Evolutionary conservation across 2,113 vertebrate genomes (phyloP).

Genomic region (Dendrocopos noguchii): DNA sequence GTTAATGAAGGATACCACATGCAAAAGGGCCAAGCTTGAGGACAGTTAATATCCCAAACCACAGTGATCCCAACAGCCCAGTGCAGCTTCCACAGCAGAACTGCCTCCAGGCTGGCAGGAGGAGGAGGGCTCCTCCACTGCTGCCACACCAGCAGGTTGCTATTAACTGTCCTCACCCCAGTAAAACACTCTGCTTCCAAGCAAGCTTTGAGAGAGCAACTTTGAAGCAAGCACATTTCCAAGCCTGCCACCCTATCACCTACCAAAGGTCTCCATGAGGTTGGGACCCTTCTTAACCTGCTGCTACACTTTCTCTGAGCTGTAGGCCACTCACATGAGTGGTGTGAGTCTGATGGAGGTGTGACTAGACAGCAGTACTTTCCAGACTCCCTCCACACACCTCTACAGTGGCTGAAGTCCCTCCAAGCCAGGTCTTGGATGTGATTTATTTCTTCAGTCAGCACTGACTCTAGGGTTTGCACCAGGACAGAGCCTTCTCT

Average conservation of each 20-base stretch:
- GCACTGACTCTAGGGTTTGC: background rate
- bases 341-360: background rate
- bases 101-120: background rate
- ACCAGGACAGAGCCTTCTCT: background rate
- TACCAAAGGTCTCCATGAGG: background rate
- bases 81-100: background rate
- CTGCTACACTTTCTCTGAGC: background rate
- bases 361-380: background rate
- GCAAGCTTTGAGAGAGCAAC: conserved; percentile 23
- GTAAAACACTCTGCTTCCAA: background rate
- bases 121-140: background rate
- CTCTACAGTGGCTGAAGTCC: background rate
- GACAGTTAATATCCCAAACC: conserved; percentile 56
- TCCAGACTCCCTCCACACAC: background rate
- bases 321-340: background rate
- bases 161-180: conserved; percentile 59
- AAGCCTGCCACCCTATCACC: background rate
- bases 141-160: background rate
- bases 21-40: background rate
- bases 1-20: conserved; percentile 33
- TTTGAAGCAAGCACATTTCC: background rate
- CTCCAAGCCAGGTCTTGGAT: background rate
- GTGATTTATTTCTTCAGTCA: background rate
- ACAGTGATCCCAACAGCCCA: background rate
- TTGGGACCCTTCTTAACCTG: background rate